Base-by-base conservation (phyloP, 2,888 invertebrate genomes). In the Hemaris fuciformis region DNA sequence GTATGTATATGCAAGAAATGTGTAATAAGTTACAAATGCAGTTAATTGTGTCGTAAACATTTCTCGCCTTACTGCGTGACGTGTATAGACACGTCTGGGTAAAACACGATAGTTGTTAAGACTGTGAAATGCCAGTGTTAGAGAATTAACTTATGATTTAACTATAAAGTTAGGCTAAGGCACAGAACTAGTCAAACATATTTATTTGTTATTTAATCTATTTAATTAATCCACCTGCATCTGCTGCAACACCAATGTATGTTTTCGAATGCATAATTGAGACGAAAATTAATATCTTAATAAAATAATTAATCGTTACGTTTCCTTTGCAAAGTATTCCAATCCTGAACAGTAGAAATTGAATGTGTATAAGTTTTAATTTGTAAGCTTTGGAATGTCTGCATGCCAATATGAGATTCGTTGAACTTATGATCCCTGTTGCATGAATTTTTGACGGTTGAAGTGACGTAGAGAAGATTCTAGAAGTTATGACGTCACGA, bases 61-160 rank as follows among this genome's bases (percentile, higher is more conserved):
- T 68, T 67, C 70, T 69, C 71, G 69, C 72, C 72, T 69, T 69
- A 48, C 62, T 64, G 64, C 61, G 65, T 69, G 68, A 48, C 63
- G n/a, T n/a, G n/a, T n/a, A n/a, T 64, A 64, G 61, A 66, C 67
- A 68, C 60, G 59, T 66, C 64, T 63, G 67, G 62, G 53, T 53
- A 65, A n/a, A 71, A 75, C 68, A 72, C 67, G 75, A 74, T 81
- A 85, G 80, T 74, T 81, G 72, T 79, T 85, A 87, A 88, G 89
- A 89, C 88, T 89, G 87, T 85, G 83, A 82, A 80, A 80, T 78
- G 89, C 90, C 91, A 91, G 91, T 90, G 85, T 87, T 89, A 89
- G 84, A 72, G 75, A 78, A 76, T 70, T 77, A 80, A 75, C 75
- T 59, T 76, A 79, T 87, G 86, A 77, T 76, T 76, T 80, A 77